These are phyloP conservation scores for Coturnix japonica DNA, from an alignment of 2,113 vertebrate genomes.

Conservation along the genomic window DNA sequence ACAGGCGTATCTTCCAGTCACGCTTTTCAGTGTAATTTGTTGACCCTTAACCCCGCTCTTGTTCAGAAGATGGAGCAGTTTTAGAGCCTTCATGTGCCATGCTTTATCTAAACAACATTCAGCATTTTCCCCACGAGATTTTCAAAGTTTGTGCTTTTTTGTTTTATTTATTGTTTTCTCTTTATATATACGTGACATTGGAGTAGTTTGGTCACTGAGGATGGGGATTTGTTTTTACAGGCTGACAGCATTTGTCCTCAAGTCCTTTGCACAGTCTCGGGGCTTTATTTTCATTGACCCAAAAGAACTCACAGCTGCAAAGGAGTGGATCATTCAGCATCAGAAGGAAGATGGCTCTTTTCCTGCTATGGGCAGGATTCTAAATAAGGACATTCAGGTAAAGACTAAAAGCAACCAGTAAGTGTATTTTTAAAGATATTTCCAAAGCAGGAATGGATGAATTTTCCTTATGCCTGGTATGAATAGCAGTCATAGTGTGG, in stretches of 20 bases:
- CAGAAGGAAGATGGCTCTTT: constrained; percentile 91
- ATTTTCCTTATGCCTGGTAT: background rate
- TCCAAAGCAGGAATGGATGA: background rate
- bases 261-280: constrained; percentile 94
- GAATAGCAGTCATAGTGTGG: background rate
- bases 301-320: constrained; percentile 85
- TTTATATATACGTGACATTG: background rate
- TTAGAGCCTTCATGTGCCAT: background rate
- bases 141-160: background rate
- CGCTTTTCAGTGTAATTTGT: background rate
- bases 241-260: constrained; percentile 94
- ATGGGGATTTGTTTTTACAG: constrained; percentile 62
- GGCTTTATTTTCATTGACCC: constrained; percentile 94
- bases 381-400: constrained; percentile 96
- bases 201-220: background rate
- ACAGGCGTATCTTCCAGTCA: background rate
- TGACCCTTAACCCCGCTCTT: background rate
- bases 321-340: constrained; percentile 90
- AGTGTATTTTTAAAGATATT: background rate
- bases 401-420: background rate
- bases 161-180: background rate
- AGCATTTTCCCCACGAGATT: background rate
- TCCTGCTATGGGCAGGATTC: constrained; percentile 89
- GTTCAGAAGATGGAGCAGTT: background rate
- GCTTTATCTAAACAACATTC: background rate